Base-by-base conservation (phyloP, 2,113 vertebrate genomes). In the Gopherus evgoodei region DNA sequence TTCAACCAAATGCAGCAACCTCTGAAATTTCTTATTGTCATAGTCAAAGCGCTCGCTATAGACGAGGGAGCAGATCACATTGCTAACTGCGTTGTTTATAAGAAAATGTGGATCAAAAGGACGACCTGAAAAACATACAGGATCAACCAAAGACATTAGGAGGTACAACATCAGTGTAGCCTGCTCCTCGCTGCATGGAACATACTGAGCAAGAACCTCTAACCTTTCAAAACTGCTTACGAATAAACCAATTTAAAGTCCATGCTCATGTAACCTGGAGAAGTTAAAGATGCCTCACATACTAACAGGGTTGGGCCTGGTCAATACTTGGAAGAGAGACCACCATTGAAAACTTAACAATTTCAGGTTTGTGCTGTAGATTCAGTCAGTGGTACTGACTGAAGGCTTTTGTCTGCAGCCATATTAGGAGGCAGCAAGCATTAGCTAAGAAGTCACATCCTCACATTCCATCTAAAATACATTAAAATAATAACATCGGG, bases 1-100 rank as follows among this genome's bases (percentile, higher is more conserved):
- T 44, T 97, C 80, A 69, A 83, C 4, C 2, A 92, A 4, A 4
- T 3, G 1, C 78, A 98, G 3, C 3, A 98, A 11, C 83, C 56
- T 88, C 35, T 90, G 92, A 89, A 98, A 92, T 38, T 84, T 94
- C 56, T 95, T 90, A 80, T 98, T 97, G 3, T 83, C 31, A 0
- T 98, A 98, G 52, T 96, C 4, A 0, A 98, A 98, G 25, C 98
- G 44, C 44, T 44, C 44, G 44, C 44, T 5, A 44, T 44, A 44
- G 44, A 44, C 44, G 44, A 44, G 44, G 44, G 44, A 44, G 44
- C 44, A 44, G 44, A 44, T 44, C 44, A 44, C 44, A 44, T 44
- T 44, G 44, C 44, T 44, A 44, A 44, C 44, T 44, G 44, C 44
- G 44, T 44, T 44, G 44, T 44, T 44, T 44, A 44, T 44, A 44